A percentile compares a stretch with the other conserved stretches of the same genome.
Evolutionary conservation across 2,797 vertebrate species (phyloP).

Genomic region (Pseudomugil tenellus): DNA sequence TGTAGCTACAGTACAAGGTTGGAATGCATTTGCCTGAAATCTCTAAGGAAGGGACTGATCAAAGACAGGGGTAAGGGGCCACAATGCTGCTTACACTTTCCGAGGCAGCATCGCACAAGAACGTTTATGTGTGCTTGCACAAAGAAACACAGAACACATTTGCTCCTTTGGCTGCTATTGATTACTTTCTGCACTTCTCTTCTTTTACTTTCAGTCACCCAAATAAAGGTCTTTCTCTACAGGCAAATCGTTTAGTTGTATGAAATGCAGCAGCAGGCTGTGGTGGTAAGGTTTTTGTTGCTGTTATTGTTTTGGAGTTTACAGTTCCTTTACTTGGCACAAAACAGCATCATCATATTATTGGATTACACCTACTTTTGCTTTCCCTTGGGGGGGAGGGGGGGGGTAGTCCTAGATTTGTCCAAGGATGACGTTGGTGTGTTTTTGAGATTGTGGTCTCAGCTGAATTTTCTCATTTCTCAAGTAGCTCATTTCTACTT

Average conservation of each 20-base stretch:
- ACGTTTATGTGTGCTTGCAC: constrained; percentile 54
- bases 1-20: constrained; percentile 61
- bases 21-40: constrained; percentile 67
- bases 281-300: constrained; percentile 31
- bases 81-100: constrained; percentile 56
- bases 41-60: constrained; percentile 79
- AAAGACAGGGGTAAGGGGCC: constrained; percentile 74
- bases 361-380: constrained; percentile 5
- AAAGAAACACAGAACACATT: constrained; percentile 46
- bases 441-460: neutral
- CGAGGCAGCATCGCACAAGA: constrained; percentile 48
- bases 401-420: neutral
- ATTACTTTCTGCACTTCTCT: constrained; percentile 64
- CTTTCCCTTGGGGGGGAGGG: neutral
- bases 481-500: too few relatives aligned
- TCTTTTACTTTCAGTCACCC: constrained; percentile 51
- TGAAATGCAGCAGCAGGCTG: constrained; percentile 48
- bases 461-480: too few relatives aligned
- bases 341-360: neutral
- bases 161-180: constrained; percentile 69
- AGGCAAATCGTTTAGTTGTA: constrained; percentile 62
- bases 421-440: neutral
- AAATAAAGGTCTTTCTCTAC: constrained; percentile 58
- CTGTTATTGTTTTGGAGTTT: neutral
- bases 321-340: neutral